Conservation (phyloP, 2,113 vertebrate genomes). For the Microcebus jonahi region DNA sequence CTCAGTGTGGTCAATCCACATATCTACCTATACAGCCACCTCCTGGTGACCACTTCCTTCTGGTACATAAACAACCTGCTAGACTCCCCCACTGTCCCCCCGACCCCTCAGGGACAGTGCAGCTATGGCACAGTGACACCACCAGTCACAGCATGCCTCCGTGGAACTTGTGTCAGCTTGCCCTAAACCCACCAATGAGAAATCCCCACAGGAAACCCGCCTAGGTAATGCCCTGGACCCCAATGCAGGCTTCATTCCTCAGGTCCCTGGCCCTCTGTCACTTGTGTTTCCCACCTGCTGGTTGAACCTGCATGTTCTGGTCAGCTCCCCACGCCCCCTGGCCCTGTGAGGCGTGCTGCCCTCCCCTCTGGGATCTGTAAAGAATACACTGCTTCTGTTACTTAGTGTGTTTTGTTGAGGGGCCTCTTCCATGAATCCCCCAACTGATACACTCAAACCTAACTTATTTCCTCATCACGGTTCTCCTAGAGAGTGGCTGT, state of each 20-base stretch:
- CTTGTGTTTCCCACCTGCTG: not conserved
- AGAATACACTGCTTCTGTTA: not conserved
- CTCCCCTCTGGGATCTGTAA: not conserved
- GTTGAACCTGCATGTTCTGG: fast-evolving
- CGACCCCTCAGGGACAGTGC: too few species aligned
- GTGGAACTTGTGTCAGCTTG: not conserved
- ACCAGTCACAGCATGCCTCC: not conserved
- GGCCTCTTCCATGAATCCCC: not conserved
- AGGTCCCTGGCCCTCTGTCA: not conserved
- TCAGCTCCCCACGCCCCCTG: not conserved
- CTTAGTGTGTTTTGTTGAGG: not conserved
- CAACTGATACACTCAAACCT: not conserved
- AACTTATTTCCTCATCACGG: not conserved
- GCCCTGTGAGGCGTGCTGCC: not conserved
- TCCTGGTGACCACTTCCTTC: not conserved
- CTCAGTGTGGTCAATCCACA: not conserved
- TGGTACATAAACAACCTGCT: too few species aligned
- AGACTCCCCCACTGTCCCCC: not conserved
- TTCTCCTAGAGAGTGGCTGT: not conserved
- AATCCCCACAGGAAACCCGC: not conserved
- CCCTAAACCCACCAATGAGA: not conserved
- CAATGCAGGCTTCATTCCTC: not conserved
- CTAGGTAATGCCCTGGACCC: too few species aligned
- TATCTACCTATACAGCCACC: not conserved
- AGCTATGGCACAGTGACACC: not conserved